Base-by-base conservation (phyloP, 2,888 invertebrate genomes). In the Volucella zonaria region DNA sequence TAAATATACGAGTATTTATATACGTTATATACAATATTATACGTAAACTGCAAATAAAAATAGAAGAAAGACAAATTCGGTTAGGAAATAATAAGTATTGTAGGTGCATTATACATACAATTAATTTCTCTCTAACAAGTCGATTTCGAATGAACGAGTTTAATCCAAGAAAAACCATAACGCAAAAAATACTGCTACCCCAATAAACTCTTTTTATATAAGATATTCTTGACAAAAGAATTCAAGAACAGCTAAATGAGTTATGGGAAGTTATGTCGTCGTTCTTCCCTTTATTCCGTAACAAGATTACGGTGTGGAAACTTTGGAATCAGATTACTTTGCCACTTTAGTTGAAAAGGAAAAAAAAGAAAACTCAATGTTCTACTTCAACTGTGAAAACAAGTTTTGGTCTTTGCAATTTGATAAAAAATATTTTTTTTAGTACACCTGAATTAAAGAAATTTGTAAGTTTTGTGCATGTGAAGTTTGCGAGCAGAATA, bases 281-380 rank as follows among this genome's bases (percentile, higher is more conserved):
- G 49, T 49, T 64, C 38, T 49, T 38, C 31, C n/a, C 62, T 47
- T 62, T 49, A 31, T 49, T 11, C 31, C 49, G 38, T 49, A 64
- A 64, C 15, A 6, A 38, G 15, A 49, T 64, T 49, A 64, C 49
- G 49, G 15, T 38, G 40, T 49, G 10, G 15, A 49, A 64, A 64
- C 15, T 64, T 64, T 31, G 49, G 49, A 49, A 64, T 64, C 49
- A 49, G 14, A 64, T 64, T 64, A 64, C 49, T 64, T 49, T 40
- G 14, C 31, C 23, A 31, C 45, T 61, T 61, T 31, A n/a, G 10
- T 61, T 47, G 23, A 31, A 47, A 47, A 31, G 6, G 31, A 45
- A 43, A 43, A 12, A 42, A 18, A 12, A 42, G 43, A 42, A 43
- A 12, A 10, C n/a, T 31, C 14, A 31, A 31, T 31, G 11, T 18